phyloP scores from a whole-genome alignment of 2,113 vertebrate genomes.

The Paedocypris sp. region DNA sequence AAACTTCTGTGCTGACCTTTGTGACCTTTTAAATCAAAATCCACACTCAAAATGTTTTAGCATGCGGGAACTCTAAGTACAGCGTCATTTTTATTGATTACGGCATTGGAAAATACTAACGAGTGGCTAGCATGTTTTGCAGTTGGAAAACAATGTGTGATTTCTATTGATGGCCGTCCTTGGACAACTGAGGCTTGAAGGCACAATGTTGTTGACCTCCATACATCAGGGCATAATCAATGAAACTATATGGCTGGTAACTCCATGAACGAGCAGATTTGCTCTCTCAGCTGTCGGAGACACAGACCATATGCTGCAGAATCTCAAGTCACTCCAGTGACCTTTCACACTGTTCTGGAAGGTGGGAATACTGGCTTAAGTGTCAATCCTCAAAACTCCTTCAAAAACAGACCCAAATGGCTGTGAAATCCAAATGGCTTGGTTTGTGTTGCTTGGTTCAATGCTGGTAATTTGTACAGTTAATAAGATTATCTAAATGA shows the following conservation, averaged over 20 bases:
- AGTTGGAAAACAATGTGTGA: slow-evolving; percentile 18
- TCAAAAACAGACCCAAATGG: background rate
- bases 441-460: background rate
- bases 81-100: slow-evolving; percentile 2
- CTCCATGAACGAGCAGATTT: background rate
- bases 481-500: no score
- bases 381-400: background rate
- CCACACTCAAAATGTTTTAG: background rate
- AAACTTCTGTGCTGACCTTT: no score
- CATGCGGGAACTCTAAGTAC: background rate
- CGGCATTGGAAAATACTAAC: background rate
- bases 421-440: background rate
- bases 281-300: slow-evolving; percentile 19
- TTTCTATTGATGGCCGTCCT: slow-evolving; percentile 20
- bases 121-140: background rate
- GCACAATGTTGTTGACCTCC: slow-evolving; percentile 29
- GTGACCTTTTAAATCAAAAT: no score
- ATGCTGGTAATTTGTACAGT: no score
- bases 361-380: slow-evolving; percentile 10
- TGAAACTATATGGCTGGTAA: slow-evolving; percentile 28
- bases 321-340: slow-evolving; percentile 6
- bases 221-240: slow-evolving; percentile 24
- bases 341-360: slow-evolving; percentile 21
- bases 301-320: background rate
- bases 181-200: slow-evolving; percentile 14